Evolutionary conservation across 30 jellyfish, hydroid and myxozoan genomes (phyloP).

Genomic region (Hydractinia symbiolongicarpus): DNA sequence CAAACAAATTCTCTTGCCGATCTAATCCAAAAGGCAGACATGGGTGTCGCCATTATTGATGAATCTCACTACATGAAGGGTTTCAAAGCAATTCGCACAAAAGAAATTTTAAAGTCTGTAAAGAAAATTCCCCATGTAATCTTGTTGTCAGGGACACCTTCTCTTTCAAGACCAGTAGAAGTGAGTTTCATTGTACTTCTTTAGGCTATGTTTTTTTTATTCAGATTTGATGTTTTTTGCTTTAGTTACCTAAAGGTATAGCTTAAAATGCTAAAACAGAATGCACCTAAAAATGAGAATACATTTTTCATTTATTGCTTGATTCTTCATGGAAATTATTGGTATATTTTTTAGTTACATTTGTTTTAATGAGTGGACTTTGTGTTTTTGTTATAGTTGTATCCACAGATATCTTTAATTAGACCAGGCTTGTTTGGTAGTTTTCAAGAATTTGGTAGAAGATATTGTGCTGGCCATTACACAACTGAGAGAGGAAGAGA

Average conservation of each 20-base stretch:
- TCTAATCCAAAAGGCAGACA: conserved; percentile 24
- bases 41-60: conserved; percentile 82
- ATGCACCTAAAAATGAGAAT: too few relatives aligned
- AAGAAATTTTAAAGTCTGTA: conserved; percentile 27
- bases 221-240: background rate
- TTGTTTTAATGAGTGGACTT: background rate
- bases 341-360: too few relatives aligned
- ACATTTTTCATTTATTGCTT: too few relatives aligned
- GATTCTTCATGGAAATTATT: too few relatives aligned
- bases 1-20: conserved; percentile 20
- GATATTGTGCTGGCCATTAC: conserved; percentile 64
- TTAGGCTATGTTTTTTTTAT: background rate
- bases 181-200: conserved; percentile 9
- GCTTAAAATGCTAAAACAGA: too few relatives aligned
- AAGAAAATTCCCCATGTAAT: conserved; percentile 42
- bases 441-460: conserved; percentile 53
- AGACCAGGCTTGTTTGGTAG: conserved; percentile 53
- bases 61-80: conserved; percentile 66
- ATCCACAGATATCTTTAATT: conserved; percentile 46
- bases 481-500: conserved; percentile 37
- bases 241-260: too few relatives aligned
- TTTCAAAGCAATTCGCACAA: conserved; percentile 44
- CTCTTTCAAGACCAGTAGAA: conserved; percentile 88
- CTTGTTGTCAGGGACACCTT: conserved; percentile 80
- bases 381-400: conserved; percentile 32